phyloP scores from a whole-genome alignment of 2,888 invertebrate genomes.

The Eubasilissa splendida region DNA sequence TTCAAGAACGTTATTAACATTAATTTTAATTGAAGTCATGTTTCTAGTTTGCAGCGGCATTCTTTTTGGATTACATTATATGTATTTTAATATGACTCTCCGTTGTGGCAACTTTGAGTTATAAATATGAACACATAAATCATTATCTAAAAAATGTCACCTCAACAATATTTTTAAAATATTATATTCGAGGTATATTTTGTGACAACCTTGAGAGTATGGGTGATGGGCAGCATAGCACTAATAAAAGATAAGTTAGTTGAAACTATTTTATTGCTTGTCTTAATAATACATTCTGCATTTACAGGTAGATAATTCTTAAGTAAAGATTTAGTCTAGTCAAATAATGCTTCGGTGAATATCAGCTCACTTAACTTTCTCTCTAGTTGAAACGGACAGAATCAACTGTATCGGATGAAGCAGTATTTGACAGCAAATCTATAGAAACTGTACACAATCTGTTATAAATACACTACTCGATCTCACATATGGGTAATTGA shows the following conservation, averaged over 20 bases:
- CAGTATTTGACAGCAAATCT: slow-evolving; percentile 27
- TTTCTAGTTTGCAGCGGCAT: too few relatives aligned
- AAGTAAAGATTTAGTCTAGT: slow-evolving; percentile 13
- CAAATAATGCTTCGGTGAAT: slow-evolving; percentile 29
- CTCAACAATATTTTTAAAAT: too few relatives aligned
- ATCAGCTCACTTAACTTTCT: not conserved
- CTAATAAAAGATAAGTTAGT: not conserved
- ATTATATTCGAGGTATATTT: too few relatives aligned
- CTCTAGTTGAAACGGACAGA: not conserved
- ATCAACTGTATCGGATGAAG: not conserved
- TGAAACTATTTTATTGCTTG: slow-evolving; percentile 55
- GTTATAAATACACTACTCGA: slow-evolving; percentile 53
- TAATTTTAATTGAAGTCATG: too few relatives aligned
- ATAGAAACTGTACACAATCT: slow-evolving; percentile 57
- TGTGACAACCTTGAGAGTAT: too few relatives aligned
- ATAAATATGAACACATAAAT: too few relatives aligned
- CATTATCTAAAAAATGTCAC: too few relatives aligned
- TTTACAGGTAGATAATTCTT: slow-evolving; percentile 45
- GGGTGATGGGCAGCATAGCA: too few relatives aligned
- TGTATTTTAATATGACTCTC: too few relatives aligned
- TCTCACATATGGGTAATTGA: slow-evolving; percentile 43
- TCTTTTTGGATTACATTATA: too few relatives aligned
- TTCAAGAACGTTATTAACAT: too few relatives aligned
- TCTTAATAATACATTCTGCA: slow-evolving; percentile 50
- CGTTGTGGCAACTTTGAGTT: too few relatives aligned